Base-by-base conservation (phyloP, 2,888 invertebrate genomes). In the Ophion slaviceki region DNA sequence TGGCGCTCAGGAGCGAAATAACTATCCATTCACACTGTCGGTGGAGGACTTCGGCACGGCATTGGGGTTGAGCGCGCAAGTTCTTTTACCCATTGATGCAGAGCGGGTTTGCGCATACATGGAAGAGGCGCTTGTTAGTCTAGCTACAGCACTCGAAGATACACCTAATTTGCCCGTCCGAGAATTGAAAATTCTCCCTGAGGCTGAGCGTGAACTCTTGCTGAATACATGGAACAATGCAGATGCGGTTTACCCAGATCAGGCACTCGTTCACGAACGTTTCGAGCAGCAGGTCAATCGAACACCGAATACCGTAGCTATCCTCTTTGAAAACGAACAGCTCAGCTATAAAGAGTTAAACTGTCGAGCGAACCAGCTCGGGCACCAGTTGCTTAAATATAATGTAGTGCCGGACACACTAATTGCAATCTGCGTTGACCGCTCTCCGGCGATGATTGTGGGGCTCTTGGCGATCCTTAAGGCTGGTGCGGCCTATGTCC, bases 381-480 rank as follows among this genome's bases (percentile, higher is more conserved):
- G 32, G 36, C 45, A 24, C 11, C 62, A 45, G 17, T 36, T 75
- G 8, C 24, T 45, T 2, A 45, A 45, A 5, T 24, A 45, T 8
- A 17, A 45, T 28, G 17, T 62, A 11, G 47, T n/a, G 40, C 62
- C 62, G 6, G 20, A 75, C 17, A 45, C 24, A 7, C 47, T 45
- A 17, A 14, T 62, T 1, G 74, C 62, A 7, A 45, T 75, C 11
- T 75, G 74, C 28, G 61, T 62, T 7, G 74, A 75, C 14, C 61
- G 62, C 8, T 75, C 74, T 24, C 20, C 62, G 1, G 61, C 61
- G 24, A 75, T 75, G 74, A n/a, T 75, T 4, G 61, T 64, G 7
- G 62, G 74, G 11, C 24, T 75, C 14, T 47, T 75, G 20, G 45
- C 74, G 17, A 75, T 75, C n/a, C 40, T 75, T 2, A 75, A 75